Conservation (phyloP, 1,140 invertebrate species). For the Ostrea edulis region DNA sequence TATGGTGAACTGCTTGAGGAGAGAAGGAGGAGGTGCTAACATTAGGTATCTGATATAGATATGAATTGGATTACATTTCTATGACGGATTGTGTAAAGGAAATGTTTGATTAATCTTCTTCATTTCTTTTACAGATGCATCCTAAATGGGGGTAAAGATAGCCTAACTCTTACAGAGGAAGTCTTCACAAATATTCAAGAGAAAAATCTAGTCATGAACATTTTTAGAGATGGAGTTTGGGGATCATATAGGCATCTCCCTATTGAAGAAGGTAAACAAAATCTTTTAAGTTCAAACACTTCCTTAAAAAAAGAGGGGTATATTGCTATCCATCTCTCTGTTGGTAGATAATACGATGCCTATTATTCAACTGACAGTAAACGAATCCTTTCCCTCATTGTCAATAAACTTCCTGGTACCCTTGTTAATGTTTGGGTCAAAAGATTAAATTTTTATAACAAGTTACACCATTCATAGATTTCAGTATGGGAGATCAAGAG, state of each 20-base stretch:
- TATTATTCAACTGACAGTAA: too few relatives aligned
- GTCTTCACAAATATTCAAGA: constrained; percentile 84
- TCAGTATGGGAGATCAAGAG: too few relatives aligned
- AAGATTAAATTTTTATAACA: too few relatives aligned
- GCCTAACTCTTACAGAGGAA: constrained; percentile 37
- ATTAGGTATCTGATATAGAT: constrained; percentile 81
- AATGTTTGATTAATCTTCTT: not conserved
- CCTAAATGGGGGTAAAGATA: constrained; percentile 50
- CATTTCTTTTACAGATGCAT: constrained; percentile 60
- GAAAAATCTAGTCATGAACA: constrained; percentile 91
- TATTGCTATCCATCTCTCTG: too few relatives aligned
- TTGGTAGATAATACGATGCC: too few relatives aligned
- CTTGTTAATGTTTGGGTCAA: too few relatives aligned
- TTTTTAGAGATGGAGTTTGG: constrained; percentile 89
- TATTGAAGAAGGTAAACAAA: not conserved
- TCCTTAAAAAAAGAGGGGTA: too few relatives aligned
- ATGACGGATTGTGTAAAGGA: too few relatives aligned
- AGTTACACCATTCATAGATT: too few relatives aligned
- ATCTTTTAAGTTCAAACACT: not conserved
- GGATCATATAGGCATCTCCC: constrained; percentile 90
- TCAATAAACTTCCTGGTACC: too few relatives aligned
- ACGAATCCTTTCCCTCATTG: too few relatives aligned
- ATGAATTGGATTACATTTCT: not conserved
- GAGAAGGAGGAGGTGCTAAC: constrained; percentile 89
- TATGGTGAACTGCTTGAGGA: constrained; percentile 91